A percentile compares a stretch with the other conserved stretches of the same genome.
Conservation (phyloP, 2,888 invertebrate genomes). For the Meganola albula region DNA sequence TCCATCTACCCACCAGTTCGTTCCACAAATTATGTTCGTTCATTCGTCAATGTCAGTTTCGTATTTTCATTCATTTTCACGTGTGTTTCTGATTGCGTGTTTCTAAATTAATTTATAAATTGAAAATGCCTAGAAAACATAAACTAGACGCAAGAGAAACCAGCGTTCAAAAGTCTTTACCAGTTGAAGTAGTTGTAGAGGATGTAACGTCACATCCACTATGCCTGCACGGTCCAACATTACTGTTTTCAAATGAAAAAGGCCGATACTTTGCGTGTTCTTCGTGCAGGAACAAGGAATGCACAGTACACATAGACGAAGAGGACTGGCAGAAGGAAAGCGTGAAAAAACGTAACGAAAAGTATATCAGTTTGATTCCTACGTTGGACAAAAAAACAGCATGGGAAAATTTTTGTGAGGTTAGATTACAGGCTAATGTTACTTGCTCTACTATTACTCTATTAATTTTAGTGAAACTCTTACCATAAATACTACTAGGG, state of each 20-base stretch:
- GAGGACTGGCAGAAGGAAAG: slow-evolving; percentile 73
- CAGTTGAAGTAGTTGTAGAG: slow-evolving; percentile 74
- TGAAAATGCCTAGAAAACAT: slow-evolving; percentile 56
- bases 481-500: too few species aligned
- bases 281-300: slow-evolving; percentile 87
- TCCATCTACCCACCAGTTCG: too few species aligned
- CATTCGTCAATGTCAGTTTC: not conserved
- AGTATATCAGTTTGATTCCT: slow-evolving; percentile 62
- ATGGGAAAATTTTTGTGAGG: slow-evolving; percentile 72
- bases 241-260: slow-evolving; percentile 80
- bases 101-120: not conserved
- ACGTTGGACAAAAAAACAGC: slow-evolving; percentile 73
- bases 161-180: slow-evolving; percentile 32
- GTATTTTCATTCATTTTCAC: slow-evolving; percentile 7
- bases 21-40: too few species aligned
- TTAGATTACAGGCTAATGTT: too few species aligned
- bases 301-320: slow-evolving; percentile 81
- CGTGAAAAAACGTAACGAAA: slow-evolving; percentile 61
- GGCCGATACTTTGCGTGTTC: slow-evolving; percentile 88
- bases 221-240: slow-evolving; percentile 87
- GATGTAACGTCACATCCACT: slow-evolving; percentile 80
- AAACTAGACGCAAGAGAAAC: slow-evolving; percentile 37
- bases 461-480: too few species aligned
- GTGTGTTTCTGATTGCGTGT: slow-evolving; percentile 2
- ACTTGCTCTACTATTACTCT: too few species aligned